These are phyloP conservation scores for Halichondria panicea DNA, from an alignment of 37 sponge, comb jelly and placozoan genomes.

Conservation along the genomic window DNA sequence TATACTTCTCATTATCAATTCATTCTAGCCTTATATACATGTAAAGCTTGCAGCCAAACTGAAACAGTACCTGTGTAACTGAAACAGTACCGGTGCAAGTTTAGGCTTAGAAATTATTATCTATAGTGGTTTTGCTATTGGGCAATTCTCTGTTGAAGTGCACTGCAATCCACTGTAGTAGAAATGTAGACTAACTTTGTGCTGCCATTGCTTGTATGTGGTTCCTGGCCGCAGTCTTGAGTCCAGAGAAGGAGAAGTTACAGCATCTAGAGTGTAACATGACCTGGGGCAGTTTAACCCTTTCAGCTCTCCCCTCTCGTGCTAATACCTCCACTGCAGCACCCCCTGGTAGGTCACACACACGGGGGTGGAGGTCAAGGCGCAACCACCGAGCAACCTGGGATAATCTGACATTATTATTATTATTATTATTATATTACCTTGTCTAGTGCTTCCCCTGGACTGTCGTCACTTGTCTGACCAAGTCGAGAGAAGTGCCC, in stretches of 20 bases:
- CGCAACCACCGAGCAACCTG: conserved; percentile 38
- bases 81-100: too few species aligned
- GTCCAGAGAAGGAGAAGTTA: conserved; percentile 79
- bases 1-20: too few species aligned
- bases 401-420: conserved; percentile 4
- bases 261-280: conserved; percentile 62
- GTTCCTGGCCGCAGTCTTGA: conserved; percentile 43
- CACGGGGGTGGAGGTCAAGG: conserved; percentile 54
- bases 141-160: too few species aligned
- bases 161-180: too few species aligned
- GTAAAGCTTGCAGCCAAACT: too few species aligned
- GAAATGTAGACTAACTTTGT: background rate
- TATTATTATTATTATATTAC: too few species aligned
- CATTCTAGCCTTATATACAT: too few species aligned
- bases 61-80: too few species aligned
- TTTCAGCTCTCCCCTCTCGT: conserved; percentile 29
- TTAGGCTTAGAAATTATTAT: too few species aligned
- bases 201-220: background rate
- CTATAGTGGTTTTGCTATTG: too few species aligned
- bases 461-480: conserved; percentile 51
- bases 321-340: conserved; percentile 74
- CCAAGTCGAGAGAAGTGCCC: conserved; percentile 55
- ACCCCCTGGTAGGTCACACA: conserved; percentile 59
- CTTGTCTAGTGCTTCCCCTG: conserved; percentile 80
- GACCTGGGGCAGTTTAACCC: conserved; percentile 21